These are phyloP conservation scores for Nemapogon koenigi DNA, from an alignment of 2,888 invertebrate species.

Conservation along the genomic window DNA sequence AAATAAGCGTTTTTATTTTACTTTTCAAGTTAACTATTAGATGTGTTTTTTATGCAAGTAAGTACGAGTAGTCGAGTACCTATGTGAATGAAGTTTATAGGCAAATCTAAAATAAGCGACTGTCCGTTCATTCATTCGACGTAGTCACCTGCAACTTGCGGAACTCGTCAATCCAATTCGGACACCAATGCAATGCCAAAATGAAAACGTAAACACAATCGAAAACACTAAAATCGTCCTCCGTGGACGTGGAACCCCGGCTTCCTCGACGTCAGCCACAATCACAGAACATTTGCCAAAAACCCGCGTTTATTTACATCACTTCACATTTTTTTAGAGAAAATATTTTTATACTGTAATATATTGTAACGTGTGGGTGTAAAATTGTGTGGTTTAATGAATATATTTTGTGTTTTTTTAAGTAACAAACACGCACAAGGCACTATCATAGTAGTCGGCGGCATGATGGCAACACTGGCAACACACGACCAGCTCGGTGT, in stretches of 20 bases:
- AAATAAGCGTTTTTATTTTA: too few species aligned
- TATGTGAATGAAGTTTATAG: too few species aligned
- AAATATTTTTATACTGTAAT: too few species aligned
- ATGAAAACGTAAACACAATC: slow-evolving; percentile 48
- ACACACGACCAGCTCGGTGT: slow-evolving; percentile 35
- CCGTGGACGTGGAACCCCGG: too few species aligned
- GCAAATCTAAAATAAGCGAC: too few species aligned
- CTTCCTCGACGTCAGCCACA: slow-evolving; percentile 18
- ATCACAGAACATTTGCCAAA: slow-evolving; percentile 28
- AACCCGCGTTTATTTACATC: slow-evolving; percentile 21
- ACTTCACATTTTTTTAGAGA: too few species aligned
- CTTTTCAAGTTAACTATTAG: too few species aligned
- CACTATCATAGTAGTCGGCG: slow-evolving; percentile 60
- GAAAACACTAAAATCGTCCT: not conserved
- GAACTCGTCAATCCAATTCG: slow-evolving; percentile 48
- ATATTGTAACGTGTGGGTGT: too few species aligned
- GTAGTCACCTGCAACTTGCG: too few species aligned
- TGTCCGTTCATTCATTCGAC: slow-evolving; percentile 29
- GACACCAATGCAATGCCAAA: slow-evolving; percentile 50
- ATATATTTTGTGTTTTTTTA: slow-evolving; percentile 1
- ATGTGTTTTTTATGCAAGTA: too few species aligned
- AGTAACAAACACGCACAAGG: slow-evolving; percentile 45
- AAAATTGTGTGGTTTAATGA: not conserved
- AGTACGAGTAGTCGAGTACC: too few species aligned
- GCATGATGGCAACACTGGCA: slow-evolving; percentile 34